A percentile compares a stretch with the other conserved stretches of the same genome.
phyloP scores from a whole-genome alignment of 2,113 vertebrate genomes.

The Plecotus auritus region DNA sequence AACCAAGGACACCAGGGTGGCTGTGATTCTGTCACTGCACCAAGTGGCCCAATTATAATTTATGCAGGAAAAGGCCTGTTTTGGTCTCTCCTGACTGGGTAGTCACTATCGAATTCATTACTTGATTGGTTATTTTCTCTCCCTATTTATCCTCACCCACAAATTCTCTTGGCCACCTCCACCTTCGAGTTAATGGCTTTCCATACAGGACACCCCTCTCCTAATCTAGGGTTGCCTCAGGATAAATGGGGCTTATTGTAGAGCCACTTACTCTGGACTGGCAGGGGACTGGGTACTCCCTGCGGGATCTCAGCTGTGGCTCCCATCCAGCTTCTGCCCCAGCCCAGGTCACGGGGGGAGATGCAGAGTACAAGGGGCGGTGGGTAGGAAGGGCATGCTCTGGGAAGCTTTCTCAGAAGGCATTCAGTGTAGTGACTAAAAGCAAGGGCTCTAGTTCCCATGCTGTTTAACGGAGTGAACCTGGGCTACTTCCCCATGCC shows the following conservation, averaged over 20 bases:
- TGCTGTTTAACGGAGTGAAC: background rate
- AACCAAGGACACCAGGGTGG: background rate
- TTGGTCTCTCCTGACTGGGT: no score
- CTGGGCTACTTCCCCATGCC: background rate
- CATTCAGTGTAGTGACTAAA: background rate
- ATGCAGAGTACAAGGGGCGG: background rate
- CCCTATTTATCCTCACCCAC: background rate
- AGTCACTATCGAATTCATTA: background rate
- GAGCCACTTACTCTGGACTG: background rate
- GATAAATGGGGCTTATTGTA: background rate
- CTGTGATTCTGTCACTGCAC: background rate
- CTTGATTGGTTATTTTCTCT: background rate
- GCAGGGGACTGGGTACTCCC: no score
- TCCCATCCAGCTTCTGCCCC: background rate
- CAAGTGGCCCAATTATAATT: background rate
- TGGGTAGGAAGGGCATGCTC: background rate
- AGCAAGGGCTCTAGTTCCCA: background rate
- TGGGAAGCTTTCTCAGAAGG: background rate
- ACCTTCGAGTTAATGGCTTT: background rate
- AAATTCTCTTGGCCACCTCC: background rate
- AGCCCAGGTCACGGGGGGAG: fast-evolving
- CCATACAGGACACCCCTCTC: background rate
- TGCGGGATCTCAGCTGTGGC: no score
- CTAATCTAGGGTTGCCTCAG: background rate
- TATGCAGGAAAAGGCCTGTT: background rate